Conservation (phyloP, 2,113 vertebrate species). For the Cervus canadensis region DNA sequence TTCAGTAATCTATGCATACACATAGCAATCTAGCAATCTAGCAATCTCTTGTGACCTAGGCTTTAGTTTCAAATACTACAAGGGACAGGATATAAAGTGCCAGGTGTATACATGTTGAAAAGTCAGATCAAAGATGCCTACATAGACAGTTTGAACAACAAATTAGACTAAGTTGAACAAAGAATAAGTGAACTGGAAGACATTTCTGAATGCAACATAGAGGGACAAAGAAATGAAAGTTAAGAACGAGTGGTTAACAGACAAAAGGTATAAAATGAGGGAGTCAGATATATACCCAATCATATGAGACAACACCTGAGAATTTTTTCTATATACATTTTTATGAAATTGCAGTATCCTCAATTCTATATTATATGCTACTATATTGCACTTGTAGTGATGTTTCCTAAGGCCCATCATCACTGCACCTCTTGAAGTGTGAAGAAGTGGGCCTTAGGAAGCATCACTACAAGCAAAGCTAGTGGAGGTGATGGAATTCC, state of each 20-base stretch:
- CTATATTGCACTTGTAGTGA: not conserved
- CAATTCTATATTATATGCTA: not conserved
- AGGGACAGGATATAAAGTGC: not conserved
- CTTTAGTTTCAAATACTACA: not conserved
- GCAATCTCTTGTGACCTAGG: not conserved
- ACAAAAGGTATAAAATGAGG: not conserved
- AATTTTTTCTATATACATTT: not conserved
- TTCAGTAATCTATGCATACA: not conserved
- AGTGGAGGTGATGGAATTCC: not conserved
- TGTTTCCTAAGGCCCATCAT: not conserved
- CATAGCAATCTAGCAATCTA: not conserved
- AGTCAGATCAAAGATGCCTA: not conserved
- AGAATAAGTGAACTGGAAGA: not conserved
- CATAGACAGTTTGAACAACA: not conserved
- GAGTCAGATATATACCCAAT: not conserved
- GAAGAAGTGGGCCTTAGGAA: not conserved
- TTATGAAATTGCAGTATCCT: not conserved
- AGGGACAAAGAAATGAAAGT: not conserved
- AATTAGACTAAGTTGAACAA: not conserved
- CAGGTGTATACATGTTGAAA: not conserved
- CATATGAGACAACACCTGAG: not conserved
- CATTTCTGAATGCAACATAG: not conserved
- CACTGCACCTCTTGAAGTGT: not conserved
- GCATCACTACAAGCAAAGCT: not conserved
- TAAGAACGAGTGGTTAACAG: not conserved